Evolutionary conservation across 2,888 invertebrate genomes (phyloP).

Genomic region (Pyrocoelia pectoralis): DNA sequence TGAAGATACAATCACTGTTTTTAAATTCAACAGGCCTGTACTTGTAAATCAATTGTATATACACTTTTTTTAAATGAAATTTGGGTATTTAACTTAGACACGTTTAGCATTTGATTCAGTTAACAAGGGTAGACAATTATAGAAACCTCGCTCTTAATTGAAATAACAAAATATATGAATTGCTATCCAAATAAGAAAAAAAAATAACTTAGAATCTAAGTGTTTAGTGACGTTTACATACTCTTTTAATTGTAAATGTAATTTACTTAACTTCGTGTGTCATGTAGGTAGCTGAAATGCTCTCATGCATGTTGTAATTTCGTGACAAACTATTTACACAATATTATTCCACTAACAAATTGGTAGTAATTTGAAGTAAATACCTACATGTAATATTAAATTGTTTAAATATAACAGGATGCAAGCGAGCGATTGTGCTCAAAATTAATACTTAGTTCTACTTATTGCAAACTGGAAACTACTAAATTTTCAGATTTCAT

Average conservation of each 20-base stretch:
- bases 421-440: neutral
- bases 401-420: neutral
- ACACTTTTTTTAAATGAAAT: too few species aligned
- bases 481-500: neutral
- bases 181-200: neutral
- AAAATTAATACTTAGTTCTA: neutral
- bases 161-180: too few species aligned
- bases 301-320: slow-evolving; percentile 1
- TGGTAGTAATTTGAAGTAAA: neutral
- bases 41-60: too few species aligned
- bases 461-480: neutral
- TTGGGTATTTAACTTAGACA: too few species aligned
- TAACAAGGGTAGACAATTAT: too few species aligned
- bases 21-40: too few species aligned
- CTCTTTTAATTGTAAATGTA: neutral
- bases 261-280: neutral
- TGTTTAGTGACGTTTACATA: neutral
- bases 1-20: too few species aligned
- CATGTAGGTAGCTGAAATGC: neutral
- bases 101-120: too few species aligned
- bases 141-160: too few species aligned
- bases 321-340: neutral
- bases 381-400: neutral
- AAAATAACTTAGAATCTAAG: neutral
- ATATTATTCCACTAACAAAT: neutral